These are phyloP conservation scores for Drosophila monieri DNA, from an alignment of 2,888 invertebrate species.

Conservation along the genomic window DNA sequence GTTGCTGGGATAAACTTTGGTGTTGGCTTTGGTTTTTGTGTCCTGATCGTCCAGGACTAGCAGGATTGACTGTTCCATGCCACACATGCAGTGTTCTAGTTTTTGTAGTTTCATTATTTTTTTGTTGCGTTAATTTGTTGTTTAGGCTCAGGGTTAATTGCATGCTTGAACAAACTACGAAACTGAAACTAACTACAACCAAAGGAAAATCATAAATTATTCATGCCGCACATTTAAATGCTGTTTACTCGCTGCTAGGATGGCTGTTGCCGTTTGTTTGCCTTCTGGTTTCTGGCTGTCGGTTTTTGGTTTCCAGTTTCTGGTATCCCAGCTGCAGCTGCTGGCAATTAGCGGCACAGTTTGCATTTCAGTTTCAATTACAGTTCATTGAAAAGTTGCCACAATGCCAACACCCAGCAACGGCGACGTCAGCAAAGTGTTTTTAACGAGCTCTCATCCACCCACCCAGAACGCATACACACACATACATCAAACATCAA, in stretches of 20 bases:
- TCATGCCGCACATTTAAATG: constrained; percentile 71
- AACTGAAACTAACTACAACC: constrained; percentile 39
- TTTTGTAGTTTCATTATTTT: constrained; percentile 5
- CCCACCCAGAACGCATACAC: constrained; percentile 2
- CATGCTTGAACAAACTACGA: constrained; percentile 46
- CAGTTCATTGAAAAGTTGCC: constrained; percentile 74
- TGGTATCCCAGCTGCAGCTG: constrained; percentile 40
- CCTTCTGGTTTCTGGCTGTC: constrained; percentile 31
- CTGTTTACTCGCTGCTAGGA: constrained; percentile 36
- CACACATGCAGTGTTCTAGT: constrained; percentile 26
- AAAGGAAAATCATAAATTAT: constrained; percentile 67
- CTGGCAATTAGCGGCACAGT: constrained; percentile 75
- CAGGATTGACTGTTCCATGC: constrained; percentile 27
- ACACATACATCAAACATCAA: not conserved
- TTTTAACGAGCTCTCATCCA: constrained; percentile 68
- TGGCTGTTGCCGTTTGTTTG: constrained; percentile 20
- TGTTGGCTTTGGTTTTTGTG: constrained; percentile 23
- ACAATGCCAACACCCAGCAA: constrained; percentile 63
- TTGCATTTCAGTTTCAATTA: constrained; percentile 76
- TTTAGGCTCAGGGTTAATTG: constrained; percentile 24
- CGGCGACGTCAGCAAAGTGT: constrained; percentile 69
- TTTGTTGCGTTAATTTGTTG: constrained; percentile 7
- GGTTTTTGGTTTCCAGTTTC: constrained; percentile 16
- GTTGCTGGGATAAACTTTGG: constrained; percentile 34
- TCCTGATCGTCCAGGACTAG: constrained; percentile 19